These are phyloP conservation scores for Nephrocerus scutellatus DNA, from an alignment of 2,888 invertebrate species.

Conservation along the genomic window DNA sequence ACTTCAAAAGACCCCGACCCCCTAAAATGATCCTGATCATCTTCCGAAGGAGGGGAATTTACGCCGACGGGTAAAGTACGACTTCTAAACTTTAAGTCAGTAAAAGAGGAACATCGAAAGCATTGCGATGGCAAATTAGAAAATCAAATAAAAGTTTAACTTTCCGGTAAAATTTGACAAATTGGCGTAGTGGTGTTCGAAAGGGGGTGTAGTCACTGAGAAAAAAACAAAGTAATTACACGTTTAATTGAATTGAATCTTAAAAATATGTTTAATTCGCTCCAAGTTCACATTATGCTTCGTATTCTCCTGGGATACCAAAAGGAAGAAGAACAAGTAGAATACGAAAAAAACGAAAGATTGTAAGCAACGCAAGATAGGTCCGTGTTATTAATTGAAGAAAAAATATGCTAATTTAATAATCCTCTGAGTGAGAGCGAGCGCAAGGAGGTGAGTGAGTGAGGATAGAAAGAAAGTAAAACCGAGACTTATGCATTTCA, in stretches of 20 bases:
- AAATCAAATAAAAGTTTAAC: no score
- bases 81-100: conserved; percentile 8
- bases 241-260: conserved; percentile 43
- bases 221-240: conserved; percentile 42
- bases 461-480: no score
- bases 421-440: no score
- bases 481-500: no score
- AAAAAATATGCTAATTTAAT: conserved; percentile 41
- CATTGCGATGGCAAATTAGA: conserved; percentile 22
- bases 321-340: conserved; percentile 19
- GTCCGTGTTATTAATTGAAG: conserved; percentile 6
- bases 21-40: no score
- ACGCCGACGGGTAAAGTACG: no score
- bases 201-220: no score
- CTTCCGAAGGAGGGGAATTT: no score
- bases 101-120: conserved; percentile 8
- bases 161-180: no score
- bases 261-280: conserved; percentile 32
- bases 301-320: conserved; percentile 10
- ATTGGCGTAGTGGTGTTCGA: no score
- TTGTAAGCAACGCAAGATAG: background rate
- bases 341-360: conserved; percentile 32
- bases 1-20: conserved; percentile 27
- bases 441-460: no score
- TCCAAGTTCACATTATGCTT: no score